Base-by-base conservation (phyloP, 2,113 vertebrate species). In the Ageneiosus marmoratus region DNA sequence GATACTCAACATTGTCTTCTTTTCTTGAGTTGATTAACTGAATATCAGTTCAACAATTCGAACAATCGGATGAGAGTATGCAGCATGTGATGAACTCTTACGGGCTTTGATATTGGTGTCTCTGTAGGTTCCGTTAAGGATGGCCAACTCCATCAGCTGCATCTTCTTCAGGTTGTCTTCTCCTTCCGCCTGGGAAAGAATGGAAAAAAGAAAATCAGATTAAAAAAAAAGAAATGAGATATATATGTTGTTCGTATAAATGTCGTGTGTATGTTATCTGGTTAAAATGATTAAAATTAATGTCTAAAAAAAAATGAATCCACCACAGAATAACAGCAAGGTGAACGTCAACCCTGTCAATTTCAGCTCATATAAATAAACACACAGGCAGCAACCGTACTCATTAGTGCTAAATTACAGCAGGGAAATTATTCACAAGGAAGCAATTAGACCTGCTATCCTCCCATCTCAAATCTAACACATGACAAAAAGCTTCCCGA, bases 91-190 rank as follows among this genome's bases (percentile, higher is more conserved):
- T 29, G 20, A 13, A 1, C 53, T 10, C 95, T 94, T 93, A 95
- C 95, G 91, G 80, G 93, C 84, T 92, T 95, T 95, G 87, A 94
- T 37, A 87, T 95, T 95, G 91, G 94, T 95, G 91, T 95, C 95
- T 94, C 95, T 93, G 89, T 95, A 95, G 22, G 95, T 95, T 84
- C 95, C 95, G n/a, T 95, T 95, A 34, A 95, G 92, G 80, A 95
- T 95, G 12, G 95, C 95, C 20, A 95, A 89, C 86, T 95, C 95
- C 95, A 95, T 95, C 85, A 95, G 90, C 88, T 95, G 95, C 92
- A 95, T 95, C 91, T 95, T 95, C 92, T 95, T 95, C 89, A 95
- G 91, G 83, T 95, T 95, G 87, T 95, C 95, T 87, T 95, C 95
- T 69, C 95, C 95, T 84, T 95, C 95, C 20, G 95, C 95, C 95